Conservation (phyloP, 2,888 invertebrate species). For the Drosophila nigricruria region DNA sequence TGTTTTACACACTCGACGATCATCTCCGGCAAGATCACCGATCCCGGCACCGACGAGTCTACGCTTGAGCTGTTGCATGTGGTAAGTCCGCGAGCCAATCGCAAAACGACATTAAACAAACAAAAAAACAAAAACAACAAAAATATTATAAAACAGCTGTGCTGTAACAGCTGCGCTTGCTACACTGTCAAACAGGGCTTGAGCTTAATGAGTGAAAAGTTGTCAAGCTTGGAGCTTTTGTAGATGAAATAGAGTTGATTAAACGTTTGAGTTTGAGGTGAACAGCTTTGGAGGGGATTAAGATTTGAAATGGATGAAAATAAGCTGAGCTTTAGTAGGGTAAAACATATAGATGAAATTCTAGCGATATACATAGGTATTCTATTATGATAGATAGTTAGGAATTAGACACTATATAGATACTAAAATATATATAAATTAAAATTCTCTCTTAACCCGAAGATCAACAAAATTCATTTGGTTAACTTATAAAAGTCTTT, state of each 20-base stretch:
- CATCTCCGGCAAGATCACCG: conserved; percentile 65
- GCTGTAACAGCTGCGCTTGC: conserved; percentile 29
- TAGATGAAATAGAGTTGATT: neutral
- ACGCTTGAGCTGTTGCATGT: conserved; percentile 83
- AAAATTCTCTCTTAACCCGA: neutral
- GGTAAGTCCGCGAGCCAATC: conserved; percentile 75
- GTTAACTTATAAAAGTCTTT: neutral
- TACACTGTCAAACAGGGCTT: conserved; percentile 28
- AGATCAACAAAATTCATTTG: neutral
- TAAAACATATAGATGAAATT: neutral
- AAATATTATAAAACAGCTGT: conserved; percentile 1
- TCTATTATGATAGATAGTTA: neutral
- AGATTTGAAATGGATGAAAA: neutral
- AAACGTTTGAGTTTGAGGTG: neutral
- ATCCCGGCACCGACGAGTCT: conserved; percentile 72
- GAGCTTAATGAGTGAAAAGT: neutral
- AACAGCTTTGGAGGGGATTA: neutral
- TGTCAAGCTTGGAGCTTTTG: neutral
- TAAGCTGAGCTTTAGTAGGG: neutral
- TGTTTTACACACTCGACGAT: conserved; percentile 75
- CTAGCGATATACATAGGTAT: neutral
- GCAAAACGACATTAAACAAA: conserved; percentile 7
- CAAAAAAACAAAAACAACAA: no score
- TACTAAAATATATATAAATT: neutral
- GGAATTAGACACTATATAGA: neutral